Base-by-base conservation (phyloP, 2,797 vertebrate species). In the Malurus splendens region DNA sequence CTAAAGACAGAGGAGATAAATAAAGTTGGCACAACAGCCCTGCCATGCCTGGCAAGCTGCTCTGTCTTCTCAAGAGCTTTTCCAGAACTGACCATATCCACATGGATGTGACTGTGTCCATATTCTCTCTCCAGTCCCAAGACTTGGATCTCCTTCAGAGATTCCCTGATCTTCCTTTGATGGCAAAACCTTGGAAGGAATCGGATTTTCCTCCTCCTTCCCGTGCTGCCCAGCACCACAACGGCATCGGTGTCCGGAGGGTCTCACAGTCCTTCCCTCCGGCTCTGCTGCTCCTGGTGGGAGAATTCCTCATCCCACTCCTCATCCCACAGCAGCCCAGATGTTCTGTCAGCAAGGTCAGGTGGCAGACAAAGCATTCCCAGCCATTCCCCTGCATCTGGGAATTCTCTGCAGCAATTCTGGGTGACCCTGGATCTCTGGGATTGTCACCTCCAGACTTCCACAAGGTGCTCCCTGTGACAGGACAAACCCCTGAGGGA, bases 21-120 rank as follows among this genome's bases (percentile, higher is more conserved):
- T 6, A 56, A 28, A 22, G 14, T 30, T 3, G 20, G 32, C 20
- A 39, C 2, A 22, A 14, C 28, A 47, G 22, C 41, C 17, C 17
- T 12, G 19, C 52, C 66, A 3, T 0, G 18, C 39, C 27, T 18
- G 24, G 30, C 16, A 25, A 59, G 32, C 45, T n/a, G 39, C 75
- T 12, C 44, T 1, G 25, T 30, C 3, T 42, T 33, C 42, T 30
- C 30, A 30, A 42, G 24, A 67, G 42, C 18, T 50, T 3, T 2
- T 51, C 44, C 57, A 44, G 15, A 12, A 28, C 18, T 5, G 10
- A 27, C 18, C 28, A 5, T 3, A 24, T 17, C 45, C 50, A 42
- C 2, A 20, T 0, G 11, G 62, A 38, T 6, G 10, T 5, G 22
- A n/a, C 4, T 1, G 2, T 0, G 0, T 6, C 39, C 44, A 23